phyloP scores from a whole-genome alignment of 2,888 invertebrate genomes.

The Phragmatobia fuliginosa region DNA sequence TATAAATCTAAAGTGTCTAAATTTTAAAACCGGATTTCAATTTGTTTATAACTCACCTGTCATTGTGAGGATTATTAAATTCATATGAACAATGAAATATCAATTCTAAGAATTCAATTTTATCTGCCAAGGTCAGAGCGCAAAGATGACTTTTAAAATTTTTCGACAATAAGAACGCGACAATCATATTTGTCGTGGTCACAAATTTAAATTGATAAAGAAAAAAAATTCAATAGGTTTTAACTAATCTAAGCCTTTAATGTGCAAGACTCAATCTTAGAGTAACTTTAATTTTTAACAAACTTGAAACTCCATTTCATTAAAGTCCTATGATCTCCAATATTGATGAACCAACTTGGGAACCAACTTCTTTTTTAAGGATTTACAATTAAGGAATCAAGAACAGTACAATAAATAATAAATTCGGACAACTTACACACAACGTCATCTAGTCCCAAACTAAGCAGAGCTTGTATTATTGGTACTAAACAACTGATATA shows the following conservation, averaged over 20 bases:
- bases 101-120: slow-evolving; percentile 18
- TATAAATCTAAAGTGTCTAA: slow-evolving; percentile 42
- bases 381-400: too few species aligned
- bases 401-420: not conserved
- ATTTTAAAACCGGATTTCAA: slow-evolving; percentile 46
- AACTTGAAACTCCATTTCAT: not conserved
- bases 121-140: not conserved
- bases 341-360: not conserved
- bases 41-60: slow-evolving; percentile 36
- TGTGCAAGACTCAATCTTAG: not conserved
- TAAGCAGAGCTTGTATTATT: too few species aligned
- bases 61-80: slow-evolving; percentile 37
- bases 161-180: slow-evolving; percentile 27
- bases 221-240: not conserved
- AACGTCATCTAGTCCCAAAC: too few species aligned
- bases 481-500: too few species aligned
- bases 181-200: slow-evolving; percentile 32
- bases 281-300: not conserved
- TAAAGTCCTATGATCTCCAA: not conserved
- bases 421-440: too few species aligned
- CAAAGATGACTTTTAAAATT: slow-evolving; percentile 7
- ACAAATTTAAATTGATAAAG: slow-evolving; percentile 12
- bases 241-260: not conserved
- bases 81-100: slow-evolving; percentile 6
- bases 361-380: too few species aligned